These are phyloP conservation scores for Drosophila seclusa DNA, from an alignment of 2,888 invertebrate species.

Conservation along the genomic window DNA sequence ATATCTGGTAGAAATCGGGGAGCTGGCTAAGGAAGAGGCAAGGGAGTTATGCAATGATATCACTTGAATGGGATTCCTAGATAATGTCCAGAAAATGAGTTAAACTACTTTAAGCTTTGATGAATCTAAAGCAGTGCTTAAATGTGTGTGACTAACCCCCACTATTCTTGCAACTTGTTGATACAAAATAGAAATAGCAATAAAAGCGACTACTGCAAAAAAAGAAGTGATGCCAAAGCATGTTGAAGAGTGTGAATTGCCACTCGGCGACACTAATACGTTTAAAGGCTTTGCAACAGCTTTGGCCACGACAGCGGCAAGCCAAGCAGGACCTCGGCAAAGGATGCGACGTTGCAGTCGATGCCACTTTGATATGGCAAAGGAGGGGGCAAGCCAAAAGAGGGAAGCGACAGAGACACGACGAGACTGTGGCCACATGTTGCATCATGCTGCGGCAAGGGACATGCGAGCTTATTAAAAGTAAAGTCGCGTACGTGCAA, in stretches of 20 bases:
- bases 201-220: not conserved
- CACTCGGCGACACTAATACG: conserved; percentile 57
- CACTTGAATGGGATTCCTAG: not conserved
- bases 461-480: conserved; percentile 47
- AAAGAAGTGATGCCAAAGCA: conserved; percentile 7
- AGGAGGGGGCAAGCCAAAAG: not conserved
- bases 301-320: conserved; percentile 58
- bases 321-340: conserved; percentile 25
- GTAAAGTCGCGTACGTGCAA: conserved; percentile 34
- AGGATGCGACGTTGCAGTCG: conserved; percentile 44
- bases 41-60: not conserved
- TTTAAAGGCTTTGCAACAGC: conserved; percentile 76
- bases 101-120: not conserved
- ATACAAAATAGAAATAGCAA: conserved; percentile 4
- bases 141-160: not conserved
- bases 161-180: conserved; percentile 10
- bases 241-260: conserved; percentile 19
- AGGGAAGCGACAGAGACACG: not conserved
- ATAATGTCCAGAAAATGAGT: not conserved
- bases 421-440: conserved; percentile 67
- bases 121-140: not conserved
- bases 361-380: conserved; percentile 42
- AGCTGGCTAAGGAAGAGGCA: not conserved
- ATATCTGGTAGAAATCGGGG: not conserved
- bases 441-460: conserved; percentile 54